Evolutionary conservation across 1,140 invertebrate species (phyloP).

Genomic region (Teleopsis dalmanni): DNA sequence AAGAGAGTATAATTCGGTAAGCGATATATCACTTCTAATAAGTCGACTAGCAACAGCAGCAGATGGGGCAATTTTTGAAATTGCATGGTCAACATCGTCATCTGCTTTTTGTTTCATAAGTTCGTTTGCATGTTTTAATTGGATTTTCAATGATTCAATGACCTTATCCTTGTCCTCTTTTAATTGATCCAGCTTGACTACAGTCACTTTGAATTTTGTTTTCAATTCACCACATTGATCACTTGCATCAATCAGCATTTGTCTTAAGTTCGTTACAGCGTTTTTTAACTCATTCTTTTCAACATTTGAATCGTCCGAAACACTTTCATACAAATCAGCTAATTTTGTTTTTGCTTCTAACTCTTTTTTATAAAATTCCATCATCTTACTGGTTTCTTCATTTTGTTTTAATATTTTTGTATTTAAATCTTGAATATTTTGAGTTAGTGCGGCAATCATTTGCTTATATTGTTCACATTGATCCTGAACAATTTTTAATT

Average conservation of each 20-base stretch:
- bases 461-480: constrained; percentile 57
- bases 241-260: constrained; percentile 65
- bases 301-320: constrained; percentile 65
- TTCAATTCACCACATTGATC: constrained; percentile 74
- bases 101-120: constrained; percentile 64
- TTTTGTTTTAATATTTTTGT: constrained; percentile 68
- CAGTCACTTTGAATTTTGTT: constrained; percentile 56
- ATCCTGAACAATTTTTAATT: constrained; percentile 60
- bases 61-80: constrained; percentile 76
- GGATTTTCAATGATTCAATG: constrained; percentile 64
- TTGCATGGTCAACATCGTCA: constrained; percentile 62
- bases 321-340: constrained; percentile 74
- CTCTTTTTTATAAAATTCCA: constrained; percentile 77
- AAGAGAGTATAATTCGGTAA: constrained; percentile 85
- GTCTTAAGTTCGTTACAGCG: constrained; percentile 72
- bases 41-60: constrained; percentile 73
- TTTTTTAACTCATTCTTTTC: constrained; percentile 69
- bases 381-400: constrained; percentile 65
- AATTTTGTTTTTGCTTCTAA: constrained; percentile 75
- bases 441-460: constrained; percentile 57
- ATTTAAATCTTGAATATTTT: constrained; percentile 63
- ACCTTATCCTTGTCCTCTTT: constrained; percentile 61
- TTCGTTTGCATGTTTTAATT: constrained; percentile 75
- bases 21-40: constrained; percentile 76
- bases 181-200: constrained; percentile 55